phyloP scores from a whole-genome alignment of 2,888 invertebrate species.

The Zhengitettix transpicula region DNA sequence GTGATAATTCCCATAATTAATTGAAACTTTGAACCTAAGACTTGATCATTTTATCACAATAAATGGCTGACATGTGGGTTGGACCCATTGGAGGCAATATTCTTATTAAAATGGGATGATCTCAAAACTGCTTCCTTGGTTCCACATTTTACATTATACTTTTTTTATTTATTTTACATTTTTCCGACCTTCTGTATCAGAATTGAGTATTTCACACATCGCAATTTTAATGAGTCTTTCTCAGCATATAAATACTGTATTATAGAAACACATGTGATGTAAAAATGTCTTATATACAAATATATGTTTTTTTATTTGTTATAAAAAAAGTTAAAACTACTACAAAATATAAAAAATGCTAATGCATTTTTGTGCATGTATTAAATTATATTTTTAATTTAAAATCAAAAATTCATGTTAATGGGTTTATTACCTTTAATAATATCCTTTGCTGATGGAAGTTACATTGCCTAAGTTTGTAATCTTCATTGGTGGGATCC shows the following conservation, averaged over 20 bases:
- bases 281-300: conserved; percentile 4
- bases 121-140: background rate
- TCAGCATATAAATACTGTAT: conserved; percentile 1
- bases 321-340: background rate
- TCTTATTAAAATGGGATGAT: background rate
- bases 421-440: background rate
- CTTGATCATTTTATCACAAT: no score
- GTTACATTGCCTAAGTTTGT: background rate
- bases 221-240: conserved; percentile 2
- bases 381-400: conserved; percentile 5
- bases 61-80: no score
- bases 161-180: no score
- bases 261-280: conserved; percentile 1
- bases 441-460: background rate
- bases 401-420: background rate
- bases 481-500: conserved; percentile 1
- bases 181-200: no score
- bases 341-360: conserved; percentile 4
- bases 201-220: no score
- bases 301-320: conserved; percentile 6
- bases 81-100: no score
- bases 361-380: conserved; percentile 4
- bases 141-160: no score
- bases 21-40: no score
- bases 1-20: no score